Conservation (phyloP, 1,140 invertebrate genomes). For the Metopolophium dirhodum region DNA sequence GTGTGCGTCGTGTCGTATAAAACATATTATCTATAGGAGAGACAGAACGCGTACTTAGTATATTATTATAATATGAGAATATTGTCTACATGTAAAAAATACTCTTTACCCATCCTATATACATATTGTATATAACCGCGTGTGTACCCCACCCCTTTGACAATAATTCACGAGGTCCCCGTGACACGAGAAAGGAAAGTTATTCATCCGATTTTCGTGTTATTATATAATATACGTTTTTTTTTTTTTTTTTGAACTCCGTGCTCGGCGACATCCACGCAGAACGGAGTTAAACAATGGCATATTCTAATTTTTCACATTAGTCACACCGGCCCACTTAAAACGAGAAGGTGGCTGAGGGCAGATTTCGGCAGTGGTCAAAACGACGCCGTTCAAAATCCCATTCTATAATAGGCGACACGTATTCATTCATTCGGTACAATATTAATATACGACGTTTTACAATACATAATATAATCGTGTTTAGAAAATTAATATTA, state of each 20-base stretch:
- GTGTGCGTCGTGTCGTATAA: not conserved
- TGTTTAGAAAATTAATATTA: not conserved
- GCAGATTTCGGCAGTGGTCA: constrained; percentile 37
- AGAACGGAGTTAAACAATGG: constrained; percentile 33
- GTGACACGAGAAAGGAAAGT: constrained; percentile 48
- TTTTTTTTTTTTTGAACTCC: not conserved
- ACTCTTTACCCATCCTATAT: not conserved
- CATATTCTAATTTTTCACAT: constrained; percentile 46
- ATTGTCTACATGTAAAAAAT: constrained; percentile 29
- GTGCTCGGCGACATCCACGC: constrained; percentile 31
- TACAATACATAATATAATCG: not conserved
- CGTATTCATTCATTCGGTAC: not conserved
- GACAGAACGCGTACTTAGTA: not conserved
- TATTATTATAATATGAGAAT: not conserved
- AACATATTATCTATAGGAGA: not conserved
- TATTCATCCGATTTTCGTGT: constrained; percentile 43
- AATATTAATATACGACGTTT: constrained; percentile 6
- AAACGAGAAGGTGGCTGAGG: constrained; percentile 30
- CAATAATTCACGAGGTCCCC: constrained; percentile 23
- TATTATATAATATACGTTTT: not conserved
- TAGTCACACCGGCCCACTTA: constrained; percentile 48
- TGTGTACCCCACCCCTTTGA: not conserved
- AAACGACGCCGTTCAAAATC: not conserved
- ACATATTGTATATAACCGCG: not conserved
- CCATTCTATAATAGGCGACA: not conserved